Conservation (phyloP, 2,888 invertebrate genomes). For the Tuberolachnus salignus region DNA sequence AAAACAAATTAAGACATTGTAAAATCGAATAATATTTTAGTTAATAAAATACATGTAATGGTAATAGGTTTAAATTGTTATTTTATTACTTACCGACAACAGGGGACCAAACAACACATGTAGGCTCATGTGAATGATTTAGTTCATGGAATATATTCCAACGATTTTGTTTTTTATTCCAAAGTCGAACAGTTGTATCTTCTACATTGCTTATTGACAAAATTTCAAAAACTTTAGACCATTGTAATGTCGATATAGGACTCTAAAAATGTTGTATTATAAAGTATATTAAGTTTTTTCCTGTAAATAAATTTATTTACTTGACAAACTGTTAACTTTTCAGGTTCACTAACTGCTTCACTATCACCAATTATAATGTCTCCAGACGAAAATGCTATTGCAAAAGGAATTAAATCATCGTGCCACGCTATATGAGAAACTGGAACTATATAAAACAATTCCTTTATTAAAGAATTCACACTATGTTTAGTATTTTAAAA, state of each 20-base stretch:
- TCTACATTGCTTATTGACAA: conserved; percentile 66
- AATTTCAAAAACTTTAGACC: conserved; percentile 60
- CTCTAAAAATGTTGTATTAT: conserved; percentile 14
- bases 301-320: conserved; percentile 2
- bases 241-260: conserved; percentile 54
- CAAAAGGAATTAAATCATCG: conserved; percentile 67
- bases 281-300: not conserved
- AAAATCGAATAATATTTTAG: not conserved
- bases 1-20: not conserved
- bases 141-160: conserved; percentile 64
- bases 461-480: not conserved
- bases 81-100: conserved; percentile 62
- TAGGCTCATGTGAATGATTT: conserved; percentile 64
- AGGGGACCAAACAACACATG: conserved; percentile 67
- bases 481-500: not conserved
- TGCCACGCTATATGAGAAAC: conserved; percentile 68
- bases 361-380: conserved; percentile 64
- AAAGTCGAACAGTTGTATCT: conserved; percentile 61
- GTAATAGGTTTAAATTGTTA: not conserved
- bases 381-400: conserved; percentile 68
- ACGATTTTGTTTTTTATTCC: conserved; percentile 61
- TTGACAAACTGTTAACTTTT: conserved; percentile 39
- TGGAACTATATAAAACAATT: conserved; percentile 59
- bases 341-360: conserved; percentile 61
- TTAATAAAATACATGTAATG: not conserved